These are phyloP conservation scores for Hormaphis cornu DNA, from an alignment of 1,140 invertebrate species.

Conservation along the genomic window DNA sequence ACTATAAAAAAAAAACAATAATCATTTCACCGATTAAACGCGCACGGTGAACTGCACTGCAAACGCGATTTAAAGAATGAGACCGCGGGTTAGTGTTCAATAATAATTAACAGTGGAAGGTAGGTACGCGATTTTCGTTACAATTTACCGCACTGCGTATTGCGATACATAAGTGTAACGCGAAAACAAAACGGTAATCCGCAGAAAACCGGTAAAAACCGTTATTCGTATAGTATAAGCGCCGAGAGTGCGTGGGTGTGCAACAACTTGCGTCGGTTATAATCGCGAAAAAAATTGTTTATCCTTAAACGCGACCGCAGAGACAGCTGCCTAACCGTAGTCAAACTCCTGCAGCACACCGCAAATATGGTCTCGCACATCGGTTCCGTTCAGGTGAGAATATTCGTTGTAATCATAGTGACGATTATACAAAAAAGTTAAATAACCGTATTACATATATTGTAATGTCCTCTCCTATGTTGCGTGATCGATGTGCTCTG, in stretches of 20 bases:
- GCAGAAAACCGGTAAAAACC: conserved; percentile 19
- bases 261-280: no score
- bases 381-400: conserved; percentile 1
- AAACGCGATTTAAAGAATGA: conserved; percentile 4
- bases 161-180: no score
- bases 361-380: conserved; percentile 5
- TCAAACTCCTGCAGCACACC: background rate
- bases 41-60: background rate
- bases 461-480: no score
- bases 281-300: background rate
- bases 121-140: background rate
- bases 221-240: background rate
- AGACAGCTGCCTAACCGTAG: background rate
- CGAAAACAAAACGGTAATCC: background rate
- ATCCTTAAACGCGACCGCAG: background rate
- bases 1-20: background rate
- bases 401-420: background rate
- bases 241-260: no score
- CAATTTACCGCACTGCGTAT: background rate
- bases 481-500: no score
- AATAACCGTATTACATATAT: background rate
- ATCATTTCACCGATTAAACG: conserved; percentile 10
- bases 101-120: background rate
- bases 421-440: background rate
- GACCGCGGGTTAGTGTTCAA: background rate